Conservation (phyloP, 1,140 invertebrate genomes). For the Myzus persicae region DNA sequence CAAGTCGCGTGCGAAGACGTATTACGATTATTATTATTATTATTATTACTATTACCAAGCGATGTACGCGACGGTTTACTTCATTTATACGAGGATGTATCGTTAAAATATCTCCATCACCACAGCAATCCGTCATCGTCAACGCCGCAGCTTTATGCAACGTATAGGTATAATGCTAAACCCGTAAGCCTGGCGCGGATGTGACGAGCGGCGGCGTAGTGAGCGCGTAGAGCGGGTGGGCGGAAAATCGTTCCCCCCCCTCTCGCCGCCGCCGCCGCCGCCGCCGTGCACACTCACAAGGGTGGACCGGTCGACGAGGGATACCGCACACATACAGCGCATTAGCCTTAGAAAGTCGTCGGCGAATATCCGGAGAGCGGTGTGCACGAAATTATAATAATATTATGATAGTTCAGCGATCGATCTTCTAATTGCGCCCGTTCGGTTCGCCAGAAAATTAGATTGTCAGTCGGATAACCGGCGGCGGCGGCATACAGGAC, state of each 20-base stretch:
- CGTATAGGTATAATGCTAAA: neutral
- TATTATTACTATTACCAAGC: too few relatives aligned
- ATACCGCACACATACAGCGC: neutral
- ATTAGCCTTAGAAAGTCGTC: neutral
- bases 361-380: neutral
- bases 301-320: neutral
- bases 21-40: neutral
- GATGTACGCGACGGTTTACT: neutral
- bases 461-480: neutral
- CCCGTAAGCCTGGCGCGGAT: neutral
- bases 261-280: too few relatives aligned
- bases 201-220: neutral
- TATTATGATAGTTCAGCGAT: neutral
- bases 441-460: neutral
- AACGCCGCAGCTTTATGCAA: neutral
- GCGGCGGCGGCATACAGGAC: neutral
- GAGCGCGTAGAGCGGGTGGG: too few relatives aligned
- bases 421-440: neutral
- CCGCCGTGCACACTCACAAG: too few relatives aligned
- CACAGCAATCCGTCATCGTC: slow-evolving; percentile 16
- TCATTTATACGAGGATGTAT: neutral
- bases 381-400: neutral
- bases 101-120: neutral
- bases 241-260: neutral
- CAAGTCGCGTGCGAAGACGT: neutral